phyloP scores from a whole-genome alignment of 2,888 invertebrate genomes.

The Orthonevra nobilis region DNA sequence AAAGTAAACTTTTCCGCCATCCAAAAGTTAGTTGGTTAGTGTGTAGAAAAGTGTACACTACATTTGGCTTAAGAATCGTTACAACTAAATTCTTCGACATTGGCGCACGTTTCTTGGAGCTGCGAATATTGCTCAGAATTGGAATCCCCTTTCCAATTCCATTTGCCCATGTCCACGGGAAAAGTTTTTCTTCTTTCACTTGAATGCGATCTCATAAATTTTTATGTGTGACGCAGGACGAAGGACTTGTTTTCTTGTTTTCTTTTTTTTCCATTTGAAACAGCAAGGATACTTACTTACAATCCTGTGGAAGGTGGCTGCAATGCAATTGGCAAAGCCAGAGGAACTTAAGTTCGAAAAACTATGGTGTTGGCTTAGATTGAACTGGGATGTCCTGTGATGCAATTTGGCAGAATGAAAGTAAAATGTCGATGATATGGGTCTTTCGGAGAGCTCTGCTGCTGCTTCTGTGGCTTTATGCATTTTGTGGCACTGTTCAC shows the following conservation, averaged over 20 bases:
- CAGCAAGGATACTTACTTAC: no score
- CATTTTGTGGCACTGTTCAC: conserved; percentile 1
- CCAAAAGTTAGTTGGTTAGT: conserved; percentile 53
- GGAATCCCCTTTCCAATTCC: conserved; percentile 67
- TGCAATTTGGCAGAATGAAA: conserved; percentile 61
- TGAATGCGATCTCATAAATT: conserved; percentile 70
- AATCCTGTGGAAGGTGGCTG: conserved; percentile 16
- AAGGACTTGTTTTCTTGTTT: no score
- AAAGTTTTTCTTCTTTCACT: conserved; percentile 65
- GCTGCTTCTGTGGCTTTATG: conserved; percentile 39
- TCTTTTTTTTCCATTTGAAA: no score
- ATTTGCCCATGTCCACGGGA: conserved; percentile 34
- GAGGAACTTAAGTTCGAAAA: conserved; percentile 43
- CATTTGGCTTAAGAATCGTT: conserved; percentile 60
- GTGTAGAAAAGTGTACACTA: conserved; percentile 40
- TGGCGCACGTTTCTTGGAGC: conserved; percentile 51
- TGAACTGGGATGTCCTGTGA: conserved; percentile 50
- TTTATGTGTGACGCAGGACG: conserved; percentile 55
- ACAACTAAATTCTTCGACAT: conserved; percentile 62
- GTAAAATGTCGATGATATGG: conserved; percentile 67
- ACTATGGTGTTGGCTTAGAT: conserved; percentile 54
- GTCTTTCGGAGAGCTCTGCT: conserved; percentile 58
- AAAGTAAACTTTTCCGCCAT: conserved; percentile 68
- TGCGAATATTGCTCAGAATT: conserved; percentile 48
- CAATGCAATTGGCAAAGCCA: conserved; percentile 44